Evolutionary conservation across 30 jellyfish, hydroid and myxozoan genomes (phyloP), one percentile per base, ranked within the genome.

Genomic region (Catostylus mosaicus): DNA sequence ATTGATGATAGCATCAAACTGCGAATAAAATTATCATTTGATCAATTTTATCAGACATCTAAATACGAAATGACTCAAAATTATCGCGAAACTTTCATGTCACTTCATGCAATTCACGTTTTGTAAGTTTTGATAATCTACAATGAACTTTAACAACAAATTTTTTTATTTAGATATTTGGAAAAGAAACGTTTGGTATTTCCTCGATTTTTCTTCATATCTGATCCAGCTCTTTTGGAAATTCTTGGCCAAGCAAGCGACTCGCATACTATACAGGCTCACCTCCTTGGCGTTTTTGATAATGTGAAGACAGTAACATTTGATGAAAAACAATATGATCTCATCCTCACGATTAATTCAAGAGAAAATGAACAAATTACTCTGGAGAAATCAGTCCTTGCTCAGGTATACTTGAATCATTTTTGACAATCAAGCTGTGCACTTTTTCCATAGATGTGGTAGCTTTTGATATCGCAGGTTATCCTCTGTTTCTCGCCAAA

Each of bases 171-270:
- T 32, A 90, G 97, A 45, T 90, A 90, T 36, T 72, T 90, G 79
- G 97, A 90, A 66, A 90, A 90, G 87, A 90, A 90, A 87, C 91
- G 97, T 45, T 84, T 90, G 9, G 90, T 90, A 23, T 90, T 90
- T 43, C 97, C 97, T 24, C 85, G 97, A 64, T 90, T 90, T 56
- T 90, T 90, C 86, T 90, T 90, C 78, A 88, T 90, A 19, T 75
- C 93, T 50, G 97, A 90, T 84, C 97, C 97, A 3, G 96, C 97
- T n/a, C 85, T 90, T 40, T 45, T 90, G 78, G 97, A 90, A 67
- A 90, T 90, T 20, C 96, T 90, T 27, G 97, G 97, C 0, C 97
- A 90, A 47, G 97, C 97, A 7, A 84, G 96, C 36, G 97, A 90
- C 40, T 90, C 97, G 9, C 97, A 90, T 56, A 90, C 97, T 12